Evolutionary conservation across 2,113 vertebrate species (phyloP), one percentile per base, ranked within the genome.

Genomic region (Albula glossodonta): DNA sequence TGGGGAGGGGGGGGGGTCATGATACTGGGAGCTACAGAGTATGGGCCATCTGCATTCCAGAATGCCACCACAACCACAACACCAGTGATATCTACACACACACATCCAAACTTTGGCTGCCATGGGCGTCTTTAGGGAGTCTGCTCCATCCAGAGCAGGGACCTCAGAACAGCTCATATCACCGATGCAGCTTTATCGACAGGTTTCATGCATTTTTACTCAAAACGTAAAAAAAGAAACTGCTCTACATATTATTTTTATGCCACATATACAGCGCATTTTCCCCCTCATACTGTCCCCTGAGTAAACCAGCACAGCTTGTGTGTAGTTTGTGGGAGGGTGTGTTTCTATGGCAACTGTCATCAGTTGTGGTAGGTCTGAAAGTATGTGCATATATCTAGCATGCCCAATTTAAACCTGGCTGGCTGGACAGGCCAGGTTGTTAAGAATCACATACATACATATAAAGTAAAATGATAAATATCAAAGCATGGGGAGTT

Each of bases 31-130:
- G 85, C 80, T 51, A 41, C 51, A 78, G 66, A 57, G 25, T 48
- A 78, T 8, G 66, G 51, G 52, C 17, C 85, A 83, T 82, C 66
- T 78, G 81, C 51, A 52, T 77, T 63, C 63, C 81, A 86, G 85
- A 83, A 82, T 86, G 70, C 41, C 66, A 77, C 81, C 5, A 66
- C 19, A 50, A 86, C 81, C 81, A 66, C 80, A 50, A 78, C 63
- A 57, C 63, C 80, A 78, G 57, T 80, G 81, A 60, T 50, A 86
- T 70, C 66, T 77, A 51, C 78, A 56, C 78, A 56, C 60, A 49
- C 25, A 19, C 4, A 13, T 80, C 25, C 52, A 79, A 31, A 53
- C 53, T 1, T 12, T 19, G 52, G 84, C 57, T 66, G 85, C 31
- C 4, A 13, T n/a, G n/a, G 52, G 81, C 51, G 51, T 82, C 85